A percentile compares a stretch with the other conserved stretches of the same genome.
phyloP scores from a whole-genome alignment of 2,797 vertebrate species.

The Myotis pilosus region DNA sequence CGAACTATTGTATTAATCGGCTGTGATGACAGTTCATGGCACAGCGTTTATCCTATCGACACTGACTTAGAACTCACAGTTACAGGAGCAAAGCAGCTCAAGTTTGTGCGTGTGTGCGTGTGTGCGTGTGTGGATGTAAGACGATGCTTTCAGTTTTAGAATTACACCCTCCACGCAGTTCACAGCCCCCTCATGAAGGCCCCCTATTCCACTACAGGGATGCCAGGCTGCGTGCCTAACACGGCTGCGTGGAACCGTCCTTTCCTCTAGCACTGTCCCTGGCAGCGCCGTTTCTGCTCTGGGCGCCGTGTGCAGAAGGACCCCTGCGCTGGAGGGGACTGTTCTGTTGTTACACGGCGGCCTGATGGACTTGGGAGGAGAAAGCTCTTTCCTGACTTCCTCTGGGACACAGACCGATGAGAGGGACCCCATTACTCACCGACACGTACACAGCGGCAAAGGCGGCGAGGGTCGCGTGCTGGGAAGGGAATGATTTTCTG shows the following conservation, averaged over 20 bases:
- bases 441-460: constrained; percentile 98
- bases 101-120: background rate
- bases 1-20: background rate
- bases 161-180: background rate
- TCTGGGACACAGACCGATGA: constrained; percentile 49
- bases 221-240: background rate
- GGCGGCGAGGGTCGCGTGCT: constrained; percentile 97
- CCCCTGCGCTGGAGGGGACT: background rate
- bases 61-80: background rate
- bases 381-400: constrained; percentile 41
- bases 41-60: background rate
- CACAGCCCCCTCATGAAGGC: background rate
- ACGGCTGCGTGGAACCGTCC: background rate
- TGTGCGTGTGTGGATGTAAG: background rate
- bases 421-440: constrained; percentile 88
- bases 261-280: background rate
- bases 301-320: constrained; percentile 4
- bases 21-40: background rate
- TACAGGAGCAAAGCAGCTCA: background rate
- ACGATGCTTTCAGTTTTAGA: background rate
- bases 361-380: background rate
- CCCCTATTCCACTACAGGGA: background rate
- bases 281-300: background rate
- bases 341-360: background rate
- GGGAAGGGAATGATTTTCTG: constrained; percentile 98